phyloP scores from a whole-genome alignment of 2,888 invertebrate genomes.

The Scrobipalpa atriplicella region DNA sequence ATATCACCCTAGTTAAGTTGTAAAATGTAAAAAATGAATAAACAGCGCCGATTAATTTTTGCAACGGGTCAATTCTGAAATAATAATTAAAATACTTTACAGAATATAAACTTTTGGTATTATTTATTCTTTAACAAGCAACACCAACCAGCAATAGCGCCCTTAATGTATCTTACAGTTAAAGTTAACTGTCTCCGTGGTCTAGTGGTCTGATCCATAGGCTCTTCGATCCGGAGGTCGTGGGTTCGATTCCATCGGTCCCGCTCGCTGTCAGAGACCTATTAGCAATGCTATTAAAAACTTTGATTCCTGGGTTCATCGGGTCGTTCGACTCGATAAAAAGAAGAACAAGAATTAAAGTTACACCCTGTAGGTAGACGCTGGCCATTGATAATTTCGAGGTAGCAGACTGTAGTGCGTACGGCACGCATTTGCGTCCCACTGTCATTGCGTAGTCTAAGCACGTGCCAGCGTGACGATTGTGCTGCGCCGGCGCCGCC shows the following conservation, averaged over 20 bases:
- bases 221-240: too few relatives aligned
- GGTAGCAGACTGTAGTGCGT: background rate
- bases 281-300: too few relatives aligned
- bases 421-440: conserved; percentile 7
- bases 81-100: conserved; percentile 18
- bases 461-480: background rate
- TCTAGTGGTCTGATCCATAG: too few relatives aligned
- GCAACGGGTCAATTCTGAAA: conserved; percentile 14
- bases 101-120: background rate
- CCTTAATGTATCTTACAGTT: too few relatives aligned
- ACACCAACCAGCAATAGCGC: too few relatives aligned
- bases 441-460: background rate
- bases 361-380: too few relatives aligned
- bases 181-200: too few relatives aligned
- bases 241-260: too few relatives aligned
- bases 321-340: too few relatives aligned
- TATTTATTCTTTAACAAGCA: background rate
- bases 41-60: conserved; percentile 15
- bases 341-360: too few relatives aligned
- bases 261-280: too few relatives aligned
- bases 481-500: background rate
- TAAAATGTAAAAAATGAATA: conserved; percentile 22
- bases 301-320: too few relatives aligned
- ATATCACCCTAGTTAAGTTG: conserved; percentile 7
- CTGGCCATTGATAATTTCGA: background rate